Evolutionary conservation across 1,140 invertebrate genomes (phyloP), one percentile per base, ranked within the genome.

Genomic region (Nasonia longicornis): DNA sequence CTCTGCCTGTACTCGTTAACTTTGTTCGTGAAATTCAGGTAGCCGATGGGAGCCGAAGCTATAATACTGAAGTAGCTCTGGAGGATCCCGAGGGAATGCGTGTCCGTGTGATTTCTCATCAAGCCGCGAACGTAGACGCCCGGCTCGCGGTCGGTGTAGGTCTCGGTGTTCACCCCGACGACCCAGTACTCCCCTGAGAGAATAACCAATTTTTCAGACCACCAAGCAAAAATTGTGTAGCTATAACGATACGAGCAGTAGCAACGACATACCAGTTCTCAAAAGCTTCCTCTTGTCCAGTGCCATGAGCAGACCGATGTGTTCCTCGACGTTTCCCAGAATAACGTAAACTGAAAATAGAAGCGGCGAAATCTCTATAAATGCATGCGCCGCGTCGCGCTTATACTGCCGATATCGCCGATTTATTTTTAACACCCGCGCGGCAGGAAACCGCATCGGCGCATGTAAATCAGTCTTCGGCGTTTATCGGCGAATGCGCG

Each of bases 121-220:
- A 96, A 91, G 2, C 95, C 95, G 11, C 93, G 91, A 0, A 97
- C 92, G 91, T 96, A 97, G 78, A 94, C 94, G 45, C 93, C 91
- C 0, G 96, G 96, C 75, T 94, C 92, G 3, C 94, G 91, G 4
- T 93, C 89, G 84, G 97, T 95, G 89, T 97, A 97, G 84, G 96
- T 95, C 86, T 97, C 96, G 2, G 96, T 94, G 86, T 98, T 96
- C 6, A 99, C 95, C 16, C 97, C 97, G 29, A 98, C 94, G 4
- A 97, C 96, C 84, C 96, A 96, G 88, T 98, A 98, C 87, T 98
- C 95, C 0, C 96, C 96, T 94, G 90, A 74, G 86, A 77, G 86
- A 82, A 88, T 76, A 77, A 52, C 31, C n/a, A 71, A 2, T 71
- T 71, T 20, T 71, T 71, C 6, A 29, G 7, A 71, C 4, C 35